Conservation (phyloP, 1,140 invertebrate species). For the Drosophila teissieri region DNA sequence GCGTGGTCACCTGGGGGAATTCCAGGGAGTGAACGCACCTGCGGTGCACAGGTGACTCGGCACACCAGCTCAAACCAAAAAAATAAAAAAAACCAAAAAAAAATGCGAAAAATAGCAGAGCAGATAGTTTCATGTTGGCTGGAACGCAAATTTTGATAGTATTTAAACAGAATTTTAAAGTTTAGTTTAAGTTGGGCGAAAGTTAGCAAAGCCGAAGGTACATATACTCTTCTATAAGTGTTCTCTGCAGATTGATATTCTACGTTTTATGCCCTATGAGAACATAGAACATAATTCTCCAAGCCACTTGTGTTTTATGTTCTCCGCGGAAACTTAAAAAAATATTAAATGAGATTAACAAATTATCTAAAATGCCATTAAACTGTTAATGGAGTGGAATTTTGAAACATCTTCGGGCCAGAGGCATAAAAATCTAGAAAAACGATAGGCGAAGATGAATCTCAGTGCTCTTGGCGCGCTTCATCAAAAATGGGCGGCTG, state of each 20-base stretch:
- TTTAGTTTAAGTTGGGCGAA: no score
- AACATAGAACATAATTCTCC: no score
- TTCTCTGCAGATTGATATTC: not conserved
- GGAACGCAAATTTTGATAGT: not conserved
- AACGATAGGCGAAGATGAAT: conserved; percentile 38
- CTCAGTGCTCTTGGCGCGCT: conserved; percentile 25
- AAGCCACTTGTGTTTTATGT: not conserved
- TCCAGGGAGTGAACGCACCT: conserved; percentile 37
- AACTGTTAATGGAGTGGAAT: conserved; percentile 8
- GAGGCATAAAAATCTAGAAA: conserved; percentile 30
- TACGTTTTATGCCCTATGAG: not conserved
- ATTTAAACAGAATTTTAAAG: not conserved
- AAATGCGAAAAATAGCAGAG: conserved; percentile 4
- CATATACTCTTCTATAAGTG: no score
- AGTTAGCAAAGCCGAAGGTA: no score
- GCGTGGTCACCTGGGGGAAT: conserved; percentile 32
- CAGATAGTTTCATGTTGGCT: conserved; percentile 4
- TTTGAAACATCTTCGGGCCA: conserved; percentile 7
- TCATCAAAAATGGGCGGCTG: conserved; percentile 24
- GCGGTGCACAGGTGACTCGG: conserved; percentile 5
- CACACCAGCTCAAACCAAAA: no score
- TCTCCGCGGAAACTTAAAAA: no score
- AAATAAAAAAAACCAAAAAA: no score
- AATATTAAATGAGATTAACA: conserved; percentile 4
- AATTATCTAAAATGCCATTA: conserved; percentile 26